These are phyloP conservation scores for Calliphora vicina DNA, from an alignment of 1,140 invertebrate species.

Conservation along the genomic window DNA sequence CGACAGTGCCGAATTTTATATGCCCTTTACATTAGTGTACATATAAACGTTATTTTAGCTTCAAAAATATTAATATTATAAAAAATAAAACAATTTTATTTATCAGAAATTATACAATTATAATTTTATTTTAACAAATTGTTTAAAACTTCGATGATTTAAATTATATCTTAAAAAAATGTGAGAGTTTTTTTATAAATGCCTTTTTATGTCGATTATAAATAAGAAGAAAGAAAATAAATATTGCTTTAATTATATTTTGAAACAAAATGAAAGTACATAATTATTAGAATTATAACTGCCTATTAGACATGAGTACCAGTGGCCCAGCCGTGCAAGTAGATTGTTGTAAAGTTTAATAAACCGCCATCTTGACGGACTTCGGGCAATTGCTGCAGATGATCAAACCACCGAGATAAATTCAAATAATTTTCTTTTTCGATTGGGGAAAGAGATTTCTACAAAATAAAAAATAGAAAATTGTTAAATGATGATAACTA, in stretches of 20 bases:
- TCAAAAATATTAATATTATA: no score
- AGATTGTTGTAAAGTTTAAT: conserved; percentile 69
- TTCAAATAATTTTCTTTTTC: conserved; percentile 72
- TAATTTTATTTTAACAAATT: no score
- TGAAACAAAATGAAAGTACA: neutral
- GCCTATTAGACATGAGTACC: conserved; percentile 53
- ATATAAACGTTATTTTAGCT: no score
- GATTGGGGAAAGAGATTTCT: conserved; percentile 65
- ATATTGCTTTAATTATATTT: neutral
- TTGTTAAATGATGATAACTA: no score
- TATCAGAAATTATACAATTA: no score
- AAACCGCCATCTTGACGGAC: conserved; percentile 67
- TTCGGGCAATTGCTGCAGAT: conserved; percentile 70
- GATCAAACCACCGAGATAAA: conserved; percentile 73
- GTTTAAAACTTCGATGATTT: neutral
- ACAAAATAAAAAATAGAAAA: conserved; percentile 48
- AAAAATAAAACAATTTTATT: no score
- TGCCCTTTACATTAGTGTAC: no score
- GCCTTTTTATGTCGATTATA: neutral
- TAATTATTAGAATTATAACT: neutral
- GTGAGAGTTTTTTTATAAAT: neutral
- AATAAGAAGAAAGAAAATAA: conserved; percentile 3
- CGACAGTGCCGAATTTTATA: no score
- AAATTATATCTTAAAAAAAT: neutral
- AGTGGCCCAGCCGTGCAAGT: conserved; percentile 64